Conservation (phyloP, 2,797 vertebrate species). For the Acanthurus lineatus region DNA sequence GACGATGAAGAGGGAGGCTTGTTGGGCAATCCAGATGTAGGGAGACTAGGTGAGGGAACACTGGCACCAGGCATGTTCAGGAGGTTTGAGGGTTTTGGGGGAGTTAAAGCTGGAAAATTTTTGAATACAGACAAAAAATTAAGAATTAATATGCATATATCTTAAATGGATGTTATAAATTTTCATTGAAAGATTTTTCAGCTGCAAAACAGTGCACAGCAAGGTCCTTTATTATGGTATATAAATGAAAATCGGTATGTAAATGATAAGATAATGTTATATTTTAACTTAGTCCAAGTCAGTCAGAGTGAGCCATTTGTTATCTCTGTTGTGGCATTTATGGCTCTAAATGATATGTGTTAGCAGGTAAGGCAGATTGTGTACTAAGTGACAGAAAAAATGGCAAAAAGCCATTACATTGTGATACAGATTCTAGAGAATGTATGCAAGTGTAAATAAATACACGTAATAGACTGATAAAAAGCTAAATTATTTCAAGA, state of each 20-base stretch:
- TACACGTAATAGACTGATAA: neutral
- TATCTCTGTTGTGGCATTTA: slow-evolving; percentile 30
- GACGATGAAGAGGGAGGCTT: slow-evolving; percentile 93
- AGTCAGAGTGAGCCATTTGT: slow-evolving; percentile 8
- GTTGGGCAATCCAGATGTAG: slow-evolving; percentile 98
- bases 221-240: neutral
- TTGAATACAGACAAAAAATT: slow-evolving; percentile 49
- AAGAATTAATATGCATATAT: slow-evolving; percentile 29
- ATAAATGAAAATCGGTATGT: slow-evolving; percentile 5
- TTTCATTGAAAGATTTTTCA: slow-evolving; percentile 6
- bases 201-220: neutral
- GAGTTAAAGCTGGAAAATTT: slow-evolving; percentile 95
- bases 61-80: slow-evolving; percentile 99
- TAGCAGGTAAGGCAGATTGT: slow-evolving; percentile 4
- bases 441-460: neutral
- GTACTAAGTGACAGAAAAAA: slow-evolving; percentile 2
- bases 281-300: neutral
- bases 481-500: neutral
- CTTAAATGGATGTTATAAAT: neutral
- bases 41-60: slow-evolving; percentile 98
- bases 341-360: slow-evolving; percentile 1
- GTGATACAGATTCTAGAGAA: slow-evolving; percentile 1
- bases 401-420: neutral
- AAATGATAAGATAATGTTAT: slow-evolving; percentile 7
- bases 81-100: slow-evolving; percentile 97